Percentiles rank a stretch among this genome's conserved stretches.
Evolutionary conservation across 2,888 invertebrate species (phyloP).

Genomic region (Allacma fusca): DNA sequence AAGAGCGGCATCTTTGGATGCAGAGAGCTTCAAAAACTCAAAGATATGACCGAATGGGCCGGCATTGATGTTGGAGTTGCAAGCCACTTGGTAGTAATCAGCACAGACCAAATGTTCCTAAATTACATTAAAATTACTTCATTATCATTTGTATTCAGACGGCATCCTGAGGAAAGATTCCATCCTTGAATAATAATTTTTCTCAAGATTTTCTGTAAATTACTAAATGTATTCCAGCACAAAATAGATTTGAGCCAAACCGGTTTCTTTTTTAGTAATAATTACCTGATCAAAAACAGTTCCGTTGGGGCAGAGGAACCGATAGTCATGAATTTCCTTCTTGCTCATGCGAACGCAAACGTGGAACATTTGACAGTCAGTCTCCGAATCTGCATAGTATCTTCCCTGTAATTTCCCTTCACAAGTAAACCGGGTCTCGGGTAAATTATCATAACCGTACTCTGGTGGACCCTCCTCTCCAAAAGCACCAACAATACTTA

Average conservation of each 20-base stretch:
- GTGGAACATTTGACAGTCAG: conserved; percentile 61
- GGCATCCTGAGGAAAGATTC: too few species aligned
- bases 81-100: conserved; percentile 60
- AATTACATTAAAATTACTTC: conserved; percentile 10
- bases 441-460: conserved; percentile 56
- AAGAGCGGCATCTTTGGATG: conserved; percentile 44
- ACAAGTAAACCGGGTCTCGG: conserved; percentile 58
- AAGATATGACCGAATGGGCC: conserved; percentile 59
- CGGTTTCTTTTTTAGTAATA: too few species aligned
- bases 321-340: conserved; percentile 56
- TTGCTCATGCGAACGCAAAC: conserved; percentile 58
- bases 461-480: conserved; percentile 50
- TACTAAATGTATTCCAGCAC: too few species aligned
- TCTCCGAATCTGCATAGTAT: conserved; percentile 60
- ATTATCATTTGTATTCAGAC: neutral
- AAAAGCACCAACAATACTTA: neutral
- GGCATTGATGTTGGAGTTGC: conserved; percentile 53
- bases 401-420: conserved; percentile 57
- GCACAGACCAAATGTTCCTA: conserved; percentile 61
- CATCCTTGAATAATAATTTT: too few species aligned
- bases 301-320: conserved; percentile 60
- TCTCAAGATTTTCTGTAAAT: too few species aligned
- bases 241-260: too few species aligned
- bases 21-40: conserved; percentile 57
- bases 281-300: conserved; percentile 61